Conservation (phyloP, 2,888 invertebrate species). For the Drosophila neonasuta region DNA sequence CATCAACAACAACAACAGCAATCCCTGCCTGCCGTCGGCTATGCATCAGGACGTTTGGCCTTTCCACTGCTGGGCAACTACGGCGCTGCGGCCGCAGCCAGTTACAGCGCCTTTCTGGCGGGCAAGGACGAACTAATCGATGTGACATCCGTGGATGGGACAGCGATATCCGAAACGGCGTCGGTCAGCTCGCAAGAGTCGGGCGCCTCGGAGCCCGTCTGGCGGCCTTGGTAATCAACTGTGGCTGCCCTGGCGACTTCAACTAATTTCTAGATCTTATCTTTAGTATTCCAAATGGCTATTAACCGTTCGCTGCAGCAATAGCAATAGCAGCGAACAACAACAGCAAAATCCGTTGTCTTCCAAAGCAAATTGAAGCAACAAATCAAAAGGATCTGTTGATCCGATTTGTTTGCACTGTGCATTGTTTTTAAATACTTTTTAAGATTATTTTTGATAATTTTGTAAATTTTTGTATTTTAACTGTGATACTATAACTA, state of each 20-base stretch:
- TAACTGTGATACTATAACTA: constrained; percentile 69
- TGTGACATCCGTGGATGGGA: constrained; percentile 76
- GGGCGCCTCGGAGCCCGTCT: constrained; percentile 73
- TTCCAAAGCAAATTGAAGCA: constrained; percentile 71
- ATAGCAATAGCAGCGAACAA: constrained; percentile 44
- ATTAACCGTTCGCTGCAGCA: constrained; percentile 51
- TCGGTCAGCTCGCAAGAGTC: constrained; percentile 76
- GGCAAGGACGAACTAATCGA: constrained; percentile 76
- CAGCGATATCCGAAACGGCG: constrained; percentile 70
- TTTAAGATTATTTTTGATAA: constrained; percentile 46
- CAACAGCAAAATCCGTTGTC: constrained; percentile 73
- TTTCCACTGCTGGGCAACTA: constrained; percentile 57
- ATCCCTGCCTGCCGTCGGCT: constrained; percentile 40
- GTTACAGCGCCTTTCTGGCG: constrained; percentile 62
- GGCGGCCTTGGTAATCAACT: constrained; percentile 77
- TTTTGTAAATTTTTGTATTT: constrained; percentile 64
- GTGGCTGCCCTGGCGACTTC: constrained; percentile 32
- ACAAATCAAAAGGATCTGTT: constrained; percentile 23
- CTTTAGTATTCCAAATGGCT: constrained; percentile 68
- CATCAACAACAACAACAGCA: constrained; percentile 52
- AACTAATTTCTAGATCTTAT: constrained; percentile 62
- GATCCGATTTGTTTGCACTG: constrained; percentile 36
- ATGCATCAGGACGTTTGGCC: constrained; percentile 41
- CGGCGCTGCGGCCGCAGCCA: constrained; percentile 60
- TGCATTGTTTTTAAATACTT: constrained; percentile 62